Percentiles rank a stretch among this genome's conserved stretches.
Evolutionary conservation across 1,140 invertebrate species (phyloP).

Genomic region (Trichogramma pretiosum): DNA sequence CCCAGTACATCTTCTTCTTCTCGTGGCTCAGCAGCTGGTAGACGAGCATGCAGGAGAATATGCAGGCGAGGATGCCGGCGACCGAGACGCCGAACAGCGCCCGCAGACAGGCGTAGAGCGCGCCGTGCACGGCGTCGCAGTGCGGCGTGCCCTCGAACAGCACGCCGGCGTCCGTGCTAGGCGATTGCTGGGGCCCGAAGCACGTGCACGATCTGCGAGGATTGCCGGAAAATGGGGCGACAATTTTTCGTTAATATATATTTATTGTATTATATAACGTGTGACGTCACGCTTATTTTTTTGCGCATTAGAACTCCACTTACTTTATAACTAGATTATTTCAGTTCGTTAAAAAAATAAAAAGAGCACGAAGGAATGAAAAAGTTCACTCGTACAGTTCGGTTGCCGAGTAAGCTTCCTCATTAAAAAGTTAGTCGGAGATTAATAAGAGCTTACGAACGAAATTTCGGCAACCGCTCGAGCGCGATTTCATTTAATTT

Average conservation of each 20-base stretch:
- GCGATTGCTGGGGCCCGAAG: constrained; percentile 33
- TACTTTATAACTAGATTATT: too few relatives aligned
- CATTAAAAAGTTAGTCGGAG: too few relatives aligned
- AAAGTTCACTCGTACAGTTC: too few relatives aligned
- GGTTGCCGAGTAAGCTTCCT: too few relatives aligned
- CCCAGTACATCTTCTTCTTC: constrained; percentile 90
- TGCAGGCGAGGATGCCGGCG: constrained; percentile 78
- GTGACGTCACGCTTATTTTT: background rate
- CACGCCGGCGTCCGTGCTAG: constrained; percentile 38
- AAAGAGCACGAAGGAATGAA: too few relatives aligned
- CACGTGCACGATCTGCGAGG: constrained; percentile 39
- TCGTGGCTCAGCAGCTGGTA: constrained; percentile 84
- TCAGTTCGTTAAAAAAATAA: too few relatives aligned
- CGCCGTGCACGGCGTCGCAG: constrained; percentile 80
- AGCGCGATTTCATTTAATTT: too few relatives aligned
- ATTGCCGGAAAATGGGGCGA: constrained; percentile 2
- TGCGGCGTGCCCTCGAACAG: constrained; percentile 75
- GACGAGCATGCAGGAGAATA: constrained; percentile 84
- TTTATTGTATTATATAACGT: background rate
- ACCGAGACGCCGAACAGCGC: constrained; percentile 84
- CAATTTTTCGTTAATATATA: background rate
- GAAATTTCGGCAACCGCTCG: too few relatives aligned
- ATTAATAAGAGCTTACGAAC: too few relatives aligned
- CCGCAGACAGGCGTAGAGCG: constrained; percentile 73
- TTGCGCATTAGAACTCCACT: too few relatives aligned